Evolutionary conservation across 1,140 invertebrate species (phyloP).

Genomic region (Ips nitidus): DNA sequence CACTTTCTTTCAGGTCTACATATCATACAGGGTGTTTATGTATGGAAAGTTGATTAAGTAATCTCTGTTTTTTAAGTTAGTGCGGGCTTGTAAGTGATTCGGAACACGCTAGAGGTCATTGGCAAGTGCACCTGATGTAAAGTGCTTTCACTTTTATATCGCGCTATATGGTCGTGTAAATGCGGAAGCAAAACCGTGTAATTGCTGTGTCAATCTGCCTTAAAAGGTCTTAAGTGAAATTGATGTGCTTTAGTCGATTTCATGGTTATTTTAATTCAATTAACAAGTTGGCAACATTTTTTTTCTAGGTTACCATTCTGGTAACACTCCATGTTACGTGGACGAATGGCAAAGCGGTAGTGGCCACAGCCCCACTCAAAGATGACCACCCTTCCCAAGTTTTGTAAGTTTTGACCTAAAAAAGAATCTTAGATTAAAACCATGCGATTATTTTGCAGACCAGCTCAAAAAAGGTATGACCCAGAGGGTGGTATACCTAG

Average conservation of each 20-base stretch:
- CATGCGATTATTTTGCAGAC: not conserved
- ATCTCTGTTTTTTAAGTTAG: not conserved
- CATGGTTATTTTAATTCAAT: no score
- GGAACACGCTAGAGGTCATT: slow-evolving; percentile 9
- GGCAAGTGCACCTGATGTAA: slow-evolving; percentile 14
- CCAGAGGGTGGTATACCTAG: slow-evolving; percentile 7
- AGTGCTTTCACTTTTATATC: slow-evolving; percentile 7
- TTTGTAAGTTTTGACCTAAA: no score
- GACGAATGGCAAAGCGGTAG: slow-evolving; percentile 30
- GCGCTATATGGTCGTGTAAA: not conserved
- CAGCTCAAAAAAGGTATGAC: slow-evolving; percentile 35
- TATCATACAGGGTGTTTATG: slow-evolving; percentile 10
- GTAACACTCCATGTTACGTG: slow-evolving; percentile 33
- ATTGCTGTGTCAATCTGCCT: not conserved
- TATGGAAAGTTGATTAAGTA: slow-evolving; percentile 3
- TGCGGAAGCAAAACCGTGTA: slow-evolving; percentile 1
- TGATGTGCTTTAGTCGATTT: no score
- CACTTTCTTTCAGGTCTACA: slow-evolving; percentile 11
- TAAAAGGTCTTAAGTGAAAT: slow-evolving; percentile 4
- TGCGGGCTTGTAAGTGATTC: not conserved
- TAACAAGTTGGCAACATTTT: not conserved
- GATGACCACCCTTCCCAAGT: not conserved
- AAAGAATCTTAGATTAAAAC: no score
- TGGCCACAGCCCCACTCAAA: slow-evolving; percentile 8
- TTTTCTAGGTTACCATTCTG: slow-evolving; percentile 34